Evolutionary conservation across 2,888 invertebrate genomes (phyloP).

Genomic region (Lamellibrachia satsuma): DNA sequence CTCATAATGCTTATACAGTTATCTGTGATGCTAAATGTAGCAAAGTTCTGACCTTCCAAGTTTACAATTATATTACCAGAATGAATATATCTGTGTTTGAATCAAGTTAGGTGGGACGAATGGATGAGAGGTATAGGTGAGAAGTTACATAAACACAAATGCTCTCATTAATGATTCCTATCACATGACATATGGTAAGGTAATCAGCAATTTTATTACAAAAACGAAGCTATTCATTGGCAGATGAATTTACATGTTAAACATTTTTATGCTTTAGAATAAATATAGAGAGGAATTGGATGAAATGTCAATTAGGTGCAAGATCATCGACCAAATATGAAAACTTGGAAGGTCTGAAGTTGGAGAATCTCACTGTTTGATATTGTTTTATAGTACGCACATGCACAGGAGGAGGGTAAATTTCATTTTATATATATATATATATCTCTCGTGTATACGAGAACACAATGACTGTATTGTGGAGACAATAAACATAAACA

Average conservation of each 20-base stretch:
- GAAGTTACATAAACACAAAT: not conserved
- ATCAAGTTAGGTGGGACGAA: not conserved
- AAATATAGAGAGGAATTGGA: too few relatives aligned
- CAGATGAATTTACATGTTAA: not conserved
- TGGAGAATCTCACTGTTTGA: not conserved
- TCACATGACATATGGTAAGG: not conserved
- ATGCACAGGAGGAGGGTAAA: not conserved
- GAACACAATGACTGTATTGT: too few relatives aligned
- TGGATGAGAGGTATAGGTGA: not conserved
- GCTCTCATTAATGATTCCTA: not conserved
- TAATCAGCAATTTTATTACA: not conserved
- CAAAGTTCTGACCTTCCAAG: not conserved
- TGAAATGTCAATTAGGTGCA: not conserved
- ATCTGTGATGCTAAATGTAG: not conserved
- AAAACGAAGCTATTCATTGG: not conserved
- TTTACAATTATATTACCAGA: not conserved
- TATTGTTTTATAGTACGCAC: not conserved
- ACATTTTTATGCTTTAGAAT: not conserved
- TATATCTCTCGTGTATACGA: too few relatives aligned
- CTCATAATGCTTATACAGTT: not conserved
- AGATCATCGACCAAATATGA: too few relatives aligned
- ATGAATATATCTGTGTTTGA: not conserved
- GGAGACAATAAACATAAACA: too few relatives aligned
- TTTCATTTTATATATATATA: not conserved
- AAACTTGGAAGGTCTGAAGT: not conserved